A percentile compares a stretch with the other conserved stretches of the same genome.
Conservation (phyloP, 2,888 invertebrate genomes). For the Nephrotoma guestfalica region DNA sequence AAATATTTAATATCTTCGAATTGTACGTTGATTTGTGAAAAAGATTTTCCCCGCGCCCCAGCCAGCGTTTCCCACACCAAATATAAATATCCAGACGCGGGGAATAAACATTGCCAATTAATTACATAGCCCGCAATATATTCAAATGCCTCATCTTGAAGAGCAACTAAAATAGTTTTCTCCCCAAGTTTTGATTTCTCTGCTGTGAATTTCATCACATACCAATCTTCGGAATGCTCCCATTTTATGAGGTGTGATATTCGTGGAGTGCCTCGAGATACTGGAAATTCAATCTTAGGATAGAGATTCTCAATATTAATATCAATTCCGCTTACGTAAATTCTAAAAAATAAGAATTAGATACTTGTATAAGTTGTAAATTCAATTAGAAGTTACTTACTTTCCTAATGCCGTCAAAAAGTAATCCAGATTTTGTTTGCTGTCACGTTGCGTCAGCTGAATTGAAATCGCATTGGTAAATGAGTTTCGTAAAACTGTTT, state of each 20-base stretch:
- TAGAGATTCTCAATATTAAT: conserved; percentile 62
- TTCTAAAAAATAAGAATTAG: conserved; percentile 32
- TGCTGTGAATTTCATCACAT: conserved; percentile 50
- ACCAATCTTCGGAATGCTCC: conserved; percentile 45
- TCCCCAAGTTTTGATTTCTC: conserved; percentile 54
- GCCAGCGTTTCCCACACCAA: conserved; percentile 67
- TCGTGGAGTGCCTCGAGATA: conserved; percentile 68
- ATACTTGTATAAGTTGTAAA: conserved; percentile 9
- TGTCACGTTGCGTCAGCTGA: conserved; percentile 42
- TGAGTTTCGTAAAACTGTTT: conserved; percentile 47
- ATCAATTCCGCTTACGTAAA: conserved; percentile 64
- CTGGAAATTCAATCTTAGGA: conserved; percentile 29
- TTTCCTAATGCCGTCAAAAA: conserved; percentile 34
- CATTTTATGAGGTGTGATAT: conserved; percentile 52
- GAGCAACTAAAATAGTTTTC: conserved; percentile 41
- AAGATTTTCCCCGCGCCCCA: conserved; percentile 35
- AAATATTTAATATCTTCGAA: conserved; percentile 75
- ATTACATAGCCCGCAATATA: conserved; percentile 69
- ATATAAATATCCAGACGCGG: conserved; percentile 70
- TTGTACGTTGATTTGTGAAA: conserved; percentile 18
- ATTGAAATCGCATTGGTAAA: conserved; percentile 39
- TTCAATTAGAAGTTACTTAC: conserved; percentile 28
- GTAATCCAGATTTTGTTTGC: conserved; percentile 32
- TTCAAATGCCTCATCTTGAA: conserved; percentile 49
- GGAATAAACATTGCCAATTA: conserved; percentile 50